These are phyloP conservation scores for Ormyrus labotus DNA, from an alignment of 2,888 invertebrate genomes.

Conservation along the genomic window DNA sequence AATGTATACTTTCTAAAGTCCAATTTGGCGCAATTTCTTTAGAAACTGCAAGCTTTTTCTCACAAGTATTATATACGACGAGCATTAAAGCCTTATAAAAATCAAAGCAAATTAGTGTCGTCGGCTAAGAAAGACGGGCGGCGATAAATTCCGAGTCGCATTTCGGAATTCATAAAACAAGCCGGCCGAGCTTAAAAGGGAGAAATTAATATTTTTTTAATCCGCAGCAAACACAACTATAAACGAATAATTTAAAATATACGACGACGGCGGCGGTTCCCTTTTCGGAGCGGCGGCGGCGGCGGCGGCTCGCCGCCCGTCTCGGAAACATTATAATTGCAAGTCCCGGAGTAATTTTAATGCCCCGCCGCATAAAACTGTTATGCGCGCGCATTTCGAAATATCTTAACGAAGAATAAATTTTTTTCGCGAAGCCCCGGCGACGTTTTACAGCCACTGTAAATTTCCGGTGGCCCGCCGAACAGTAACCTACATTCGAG, in stretches of 20 bases:
- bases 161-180: constrained; percentile 24
- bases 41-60: no score
- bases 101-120: constrained; percentile 3
- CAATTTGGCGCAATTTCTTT: no score
- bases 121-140: neutral
- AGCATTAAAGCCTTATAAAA: neutral
- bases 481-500: constrained; percentile 49
- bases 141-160: constrained; percentile 3
- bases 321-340: constrained; percentile 46
- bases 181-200: neutral
- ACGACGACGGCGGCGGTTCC: neutral
- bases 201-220: constrained; percentile 23
- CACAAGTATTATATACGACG: neutral
- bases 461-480: constrained; percentile 36
- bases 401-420: constrained; percentile 51
- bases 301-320: neutral
- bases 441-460: constrained; percentile 50
- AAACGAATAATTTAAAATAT: constrained; percentile 36
- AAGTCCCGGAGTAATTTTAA: constrained; percentile 41
- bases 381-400: constrained; percentile 49
- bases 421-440: constrained; percentile 28
- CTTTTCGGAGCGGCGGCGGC: neutral
- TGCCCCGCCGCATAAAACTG: constrained; percentile 41
- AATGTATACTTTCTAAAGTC: no score
- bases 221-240: constrained; percentile 32